phyloP scores from a whole-genome alignment of 1,140 invertebrate genomes.

The Temnothorax nylanderi region DNA sequence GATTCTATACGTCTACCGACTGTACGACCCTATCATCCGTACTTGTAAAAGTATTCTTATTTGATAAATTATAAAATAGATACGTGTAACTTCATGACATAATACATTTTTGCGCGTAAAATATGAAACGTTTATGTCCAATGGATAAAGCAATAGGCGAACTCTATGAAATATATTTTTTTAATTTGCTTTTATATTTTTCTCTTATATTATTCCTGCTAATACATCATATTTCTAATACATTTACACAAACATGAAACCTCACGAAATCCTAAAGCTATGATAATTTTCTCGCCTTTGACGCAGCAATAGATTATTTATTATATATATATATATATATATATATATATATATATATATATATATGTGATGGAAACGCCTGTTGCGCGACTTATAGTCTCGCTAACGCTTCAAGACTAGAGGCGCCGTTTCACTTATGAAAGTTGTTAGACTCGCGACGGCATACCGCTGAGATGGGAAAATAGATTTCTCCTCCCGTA shows the following conservation, averaged over 20 bases:
- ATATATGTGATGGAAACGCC: constrained; percentile 20
- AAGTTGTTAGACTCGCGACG: constrained; percentile 45
- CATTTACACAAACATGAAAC: neutral
- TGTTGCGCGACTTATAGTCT: constrained; percentile 47
- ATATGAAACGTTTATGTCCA: neutral
- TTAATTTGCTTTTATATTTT: neutral
- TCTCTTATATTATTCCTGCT: too few relatives aligned
- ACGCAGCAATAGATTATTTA: constrained; percentile 12
- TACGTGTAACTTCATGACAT: neutral
- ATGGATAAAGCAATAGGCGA: neutral
- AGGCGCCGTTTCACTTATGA: constrained; percentile 48
- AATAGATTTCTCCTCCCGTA: constrained; percentile 8
- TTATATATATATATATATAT: neutral
- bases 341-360: too few relatives aligned
- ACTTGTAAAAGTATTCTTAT: neutral
- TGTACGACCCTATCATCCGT: neutral
- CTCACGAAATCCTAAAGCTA: neutral
- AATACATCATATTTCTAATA: neutral
- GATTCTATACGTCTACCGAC: neutral
- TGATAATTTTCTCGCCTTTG: neutral
- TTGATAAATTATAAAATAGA: neutral
- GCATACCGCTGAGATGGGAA: neutral
- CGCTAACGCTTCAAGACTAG: constrained; percentile 27
- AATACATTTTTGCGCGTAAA: neutral
- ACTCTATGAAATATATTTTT: neutral